Evolutionary conservation across 2,113 vertebrate genomes (phyloP), one percentile per base, ranked within the genome.

Genomic region (Saimiri boliviensis): DNA sequence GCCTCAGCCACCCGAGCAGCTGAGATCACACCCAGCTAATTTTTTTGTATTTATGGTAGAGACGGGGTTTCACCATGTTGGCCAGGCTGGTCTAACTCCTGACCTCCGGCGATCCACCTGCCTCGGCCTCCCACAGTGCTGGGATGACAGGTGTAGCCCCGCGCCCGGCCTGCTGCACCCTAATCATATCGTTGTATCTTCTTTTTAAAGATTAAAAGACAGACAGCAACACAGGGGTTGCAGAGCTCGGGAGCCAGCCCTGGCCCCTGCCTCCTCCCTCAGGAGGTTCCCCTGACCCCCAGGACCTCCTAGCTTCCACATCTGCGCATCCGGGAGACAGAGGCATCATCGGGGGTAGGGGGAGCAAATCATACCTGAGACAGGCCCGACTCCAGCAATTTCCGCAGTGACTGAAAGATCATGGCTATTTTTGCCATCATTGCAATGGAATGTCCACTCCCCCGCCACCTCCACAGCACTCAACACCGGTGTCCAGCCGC

Each of bases 281-380:
- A 0, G 13, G 54, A 23, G 17, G 60, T 63, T n/a, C 47, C 12
- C 49, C 35, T 21, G 3, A 63, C 30, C 27, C 77, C 49, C 0
- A 0, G 13, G 37, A 19, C 70, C 54, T 3, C 0, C n/a, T n/a
- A 0, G 32, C 2, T 45, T 12, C 21, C 60, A 63, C 60, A 63
- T 63, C 60, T 63, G 27, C 66, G 12, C 12, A 1, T 16, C 54
- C 1, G 37, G 30, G 56, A 70, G 42, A 71, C 66, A 7, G 7
- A 37, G 37, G 71, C 19, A 0, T 2, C 5, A 32, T 9, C 7
- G 14, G 25, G 12, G 17, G 32, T 5, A 23, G 12, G 13, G n/a
- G 7, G 23, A 47, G 25, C 23, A 11, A 16, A 5, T 3, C 0
- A 17, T 0, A 0, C 12, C 58, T 0, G 0, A 2, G 40, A 63